Evolutionary conservation across 2,888 invertebrate species (phyloP), one percentile per base, ranked within the genome.

Genomic region (Thecophora atra): DNA sequence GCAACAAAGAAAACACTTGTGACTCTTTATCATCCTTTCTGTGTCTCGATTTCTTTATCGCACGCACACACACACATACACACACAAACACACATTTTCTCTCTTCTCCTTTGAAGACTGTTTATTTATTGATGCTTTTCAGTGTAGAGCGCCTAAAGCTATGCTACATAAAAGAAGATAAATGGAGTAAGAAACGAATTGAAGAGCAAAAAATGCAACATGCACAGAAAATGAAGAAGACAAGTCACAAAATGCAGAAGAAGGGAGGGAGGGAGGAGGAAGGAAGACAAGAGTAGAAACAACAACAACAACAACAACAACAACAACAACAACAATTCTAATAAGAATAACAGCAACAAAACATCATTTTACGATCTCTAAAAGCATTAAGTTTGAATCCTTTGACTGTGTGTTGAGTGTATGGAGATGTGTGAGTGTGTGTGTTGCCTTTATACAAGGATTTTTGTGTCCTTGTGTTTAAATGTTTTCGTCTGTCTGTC

Each of bases 141-240:
- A 21, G 26, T 28, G 66, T 19, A 21, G 15, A 56, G 42, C 56
- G 67, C 67, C 67, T 56, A 37, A 67, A 42, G 67, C 37, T 56
- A 54, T 54, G 56, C 56, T 56, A 54, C 37, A 67, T 37, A 67
- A 51, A 42, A 19, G 26, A 52, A n/a, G n/a, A 15, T 24, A 65
- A 51, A n/a, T 24, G 19, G 52, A 54, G 13, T 58, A 3, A 24
- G 28, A 24, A 28, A 17, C 24, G 6, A 42, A 17, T 37, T 28
- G 28, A 19, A 19, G 52, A 52, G 24, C 24, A 13, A 37, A 54
- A 3, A 21, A 54, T 1, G 21, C 51, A n/a, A 51, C 24, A 21
- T 21, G 5, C 8, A 54, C 24, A 19, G 21, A 3, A 19, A 19
- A 52, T 11, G 5, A 52, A 52, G 17, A 19, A 52, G 11, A 52